phyloP scores from a whole-genome alignment of 2,113 vertebrate species.

The Microtus oregoni region DNA sequence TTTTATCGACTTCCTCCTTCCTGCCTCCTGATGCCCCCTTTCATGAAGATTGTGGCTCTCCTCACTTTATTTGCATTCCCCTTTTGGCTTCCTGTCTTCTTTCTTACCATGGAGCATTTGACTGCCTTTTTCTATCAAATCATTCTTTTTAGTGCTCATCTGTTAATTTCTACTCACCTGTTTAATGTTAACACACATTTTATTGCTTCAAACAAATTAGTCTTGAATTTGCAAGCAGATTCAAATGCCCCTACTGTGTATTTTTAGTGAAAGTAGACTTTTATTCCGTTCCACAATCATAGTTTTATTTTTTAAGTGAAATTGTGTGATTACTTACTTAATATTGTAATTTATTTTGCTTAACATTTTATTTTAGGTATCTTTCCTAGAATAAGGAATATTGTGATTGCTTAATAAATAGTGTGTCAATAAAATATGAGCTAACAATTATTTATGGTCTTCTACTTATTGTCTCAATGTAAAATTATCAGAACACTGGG shows the following conservation, averaged over 20 bases:
- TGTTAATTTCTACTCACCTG: background rate
- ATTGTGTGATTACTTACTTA: background rate
- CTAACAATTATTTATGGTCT: background rate
- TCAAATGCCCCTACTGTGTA: background rate
- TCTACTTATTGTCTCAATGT: background rate
- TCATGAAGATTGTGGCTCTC: background rate
- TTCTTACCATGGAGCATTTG: background rate
- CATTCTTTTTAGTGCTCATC: background rate
- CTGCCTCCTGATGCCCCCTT: background rate
- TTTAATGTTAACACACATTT: background rate
- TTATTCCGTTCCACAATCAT: background rate
- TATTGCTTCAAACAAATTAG: background rate
- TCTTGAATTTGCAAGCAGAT: background rate
- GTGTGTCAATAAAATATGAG: slow-evolving; percentile 12
- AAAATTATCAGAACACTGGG: background rate
- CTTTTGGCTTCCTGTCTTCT: background rate
- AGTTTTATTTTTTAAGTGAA: background rate
- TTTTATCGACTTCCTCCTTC: background rate
- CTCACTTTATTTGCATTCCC: background rate
- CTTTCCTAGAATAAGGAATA: background rate
- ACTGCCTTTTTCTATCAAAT: background rate
- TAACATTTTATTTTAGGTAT: background rate
- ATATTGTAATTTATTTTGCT: background rate
- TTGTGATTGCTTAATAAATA: slow-evolving; percentile 20
- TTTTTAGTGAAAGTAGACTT: background rate